Conservation (phyloP, 2,888 invertebrate species). For the Timandra comae region DNA sequence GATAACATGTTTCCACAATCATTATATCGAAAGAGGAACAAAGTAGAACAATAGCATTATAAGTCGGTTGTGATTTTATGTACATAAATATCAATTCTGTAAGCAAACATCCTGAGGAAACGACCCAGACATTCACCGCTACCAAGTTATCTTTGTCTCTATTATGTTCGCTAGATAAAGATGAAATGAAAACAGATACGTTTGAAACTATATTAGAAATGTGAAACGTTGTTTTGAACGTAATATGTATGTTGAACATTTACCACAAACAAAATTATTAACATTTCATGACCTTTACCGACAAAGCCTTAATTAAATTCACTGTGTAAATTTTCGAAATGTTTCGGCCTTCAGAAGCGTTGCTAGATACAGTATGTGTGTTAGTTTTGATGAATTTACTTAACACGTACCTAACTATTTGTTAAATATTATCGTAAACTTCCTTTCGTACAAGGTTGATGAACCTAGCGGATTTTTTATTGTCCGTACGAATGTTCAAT, state of each 20-base stretch:
- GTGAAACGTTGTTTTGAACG: too few relatives aligned
- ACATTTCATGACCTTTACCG: too few relatives aligned
- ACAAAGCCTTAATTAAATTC: background rate
- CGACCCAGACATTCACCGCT: constrained; percentile 1
- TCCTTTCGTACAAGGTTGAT: constrained; percentile 10
- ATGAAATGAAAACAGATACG: too few relatives aligned
- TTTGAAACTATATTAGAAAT: too few relatives aligned
- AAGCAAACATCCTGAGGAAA: constrained; percentile 15
- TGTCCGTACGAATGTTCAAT: constrained; percentile 1
- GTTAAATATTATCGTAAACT: background rate
- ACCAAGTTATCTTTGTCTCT: too few relatives aligned
- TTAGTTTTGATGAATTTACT: background rate
- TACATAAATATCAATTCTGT: constrained; percentile 11
- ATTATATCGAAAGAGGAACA: too few relatives aligned
- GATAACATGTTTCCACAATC: too few relatives aligned
- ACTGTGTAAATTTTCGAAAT: background rate
- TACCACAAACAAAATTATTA: too few relatives aligned
- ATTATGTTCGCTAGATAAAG: too few relatives aligned
- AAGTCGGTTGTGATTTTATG: too few relatives aligned
- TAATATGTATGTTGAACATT: too few relatives aligned
- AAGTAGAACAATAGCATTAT: too few relatives aligned
- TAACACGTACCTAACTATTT: background rate
- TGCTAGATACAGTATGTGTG: constrained; percentile 1
- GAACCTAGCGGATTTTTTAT: constrained; percentile 10
- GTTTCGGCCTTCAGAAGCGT: constrained; percentile 1